These are phyloP conservation scores for Lamprotornis superbus DNA, from an alignment of 2,113 vertebrate genomes.

Conservation along the genomic window DNA sequence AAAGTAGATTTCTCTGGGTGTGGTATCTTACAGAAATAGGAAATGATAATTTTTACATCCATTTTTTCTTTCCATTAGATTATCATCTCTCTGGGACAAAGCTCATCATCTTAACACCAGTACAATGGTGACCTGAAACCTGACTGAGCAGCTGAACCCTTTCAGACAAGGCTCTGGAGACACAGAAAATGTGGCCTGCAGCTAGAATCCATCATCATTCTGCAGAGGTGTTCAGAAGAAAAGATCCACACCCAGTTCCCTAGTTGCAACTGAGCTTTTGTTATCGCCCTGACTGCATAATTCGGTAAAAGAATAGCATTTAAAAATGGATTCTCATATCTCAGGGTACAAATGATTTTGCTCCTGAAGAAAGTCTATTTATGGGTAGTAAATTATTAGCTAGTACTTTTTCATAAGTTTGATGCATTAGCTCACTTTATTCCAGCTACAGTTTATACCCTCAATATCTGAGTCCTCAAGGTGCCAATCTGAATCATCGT, in stretches of 20 bases:
- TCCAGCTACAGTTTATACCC: neutral
- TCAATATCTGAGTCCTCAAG: neutral
- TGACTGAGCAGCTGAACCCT: neutral
- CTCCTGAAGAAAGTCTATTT: neutral
- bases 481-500: neutral
- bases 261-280: neutral
- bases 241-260: neutral
- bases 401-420: neutral
- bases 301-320: neutral
- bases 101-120: neutral
- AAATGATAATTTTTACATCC: neutral
- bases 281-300: neutral
- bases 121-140: neutral
- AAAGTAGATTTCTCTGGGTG: neutral
- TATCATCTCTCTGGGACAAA: neutral
- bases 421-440: neutral
- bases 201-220: neutral
- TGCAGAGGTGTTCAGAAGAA: neutral
- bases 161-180: neutral
- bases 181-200: neutral
- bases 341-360: neutral
- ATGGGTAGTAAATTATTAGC: neutral
- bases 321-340: neutral
- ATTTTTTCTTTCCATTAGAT: neutral
- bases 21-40: neutral